Evolutionary conservation across 1,140 invertebrate species (phyloP), one percentile per base, ranked within the genome.

Genomic region (Leptestheria dahalacensis): DNA sequence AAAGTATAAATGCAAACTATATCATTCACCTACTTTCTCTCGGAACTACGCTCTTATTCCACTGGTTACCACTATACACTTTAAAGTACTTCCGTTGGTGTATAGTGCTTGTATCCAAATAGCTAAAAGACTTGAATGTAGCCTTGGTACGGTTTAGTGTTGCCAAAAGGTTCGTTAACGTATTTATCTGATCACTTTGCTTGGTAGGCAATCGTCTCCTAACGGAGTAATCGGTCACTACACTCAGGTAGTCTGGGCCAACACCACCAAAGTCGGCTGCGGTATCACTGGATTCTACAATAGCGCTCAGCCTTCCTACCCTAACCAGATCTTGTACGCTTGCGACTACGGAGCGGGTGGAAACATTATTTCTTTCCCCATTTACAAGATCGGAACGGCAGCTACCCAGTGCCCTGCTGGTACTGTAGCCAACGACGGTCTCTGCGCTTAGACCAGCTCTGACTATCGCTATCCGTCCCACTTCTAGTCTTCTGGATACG

Each of bases 231-330:
- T 58, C 28, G 60, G 60, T 4, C 60, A 61, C 25, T 61, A 57
- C 53, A 61, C 55, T 0, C 53, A 57, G 33, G 23, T 61, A 18
- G 54, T 57, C 18, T 61, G 60, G 55, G 60, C 60, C 18, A 28
- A 60, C 15, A 59, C 60, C 3, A 48, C 12, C 15, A 47, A 48
- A 24, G 47, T 61, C 41, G 60, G 60, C 3, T 61, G 60, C 47
- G 55, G 60, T 11, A 33, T 59, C 3, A 26, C 51, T 26, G 29
- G 26, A 1, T 59, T 29, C 28, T 28, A 50, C 3, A 50, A 23
- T 6, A 24, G 28, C 0, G 46, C 20, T 15, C 23, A 55, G 28
- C 53, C 53, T 1, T 1, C 2, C 12, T 55, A 11, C 33, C 49
- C 48, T 24, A 28, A 52, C 58, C 48, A 49, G n/a, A 24, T 29